Percentiles rank a stretch among this genome's conserved stretches.
Evolutionary conservation across 1,140 invertebrate genomes (phyloP).

Genomic region (Drosophila pandora): DNA sequence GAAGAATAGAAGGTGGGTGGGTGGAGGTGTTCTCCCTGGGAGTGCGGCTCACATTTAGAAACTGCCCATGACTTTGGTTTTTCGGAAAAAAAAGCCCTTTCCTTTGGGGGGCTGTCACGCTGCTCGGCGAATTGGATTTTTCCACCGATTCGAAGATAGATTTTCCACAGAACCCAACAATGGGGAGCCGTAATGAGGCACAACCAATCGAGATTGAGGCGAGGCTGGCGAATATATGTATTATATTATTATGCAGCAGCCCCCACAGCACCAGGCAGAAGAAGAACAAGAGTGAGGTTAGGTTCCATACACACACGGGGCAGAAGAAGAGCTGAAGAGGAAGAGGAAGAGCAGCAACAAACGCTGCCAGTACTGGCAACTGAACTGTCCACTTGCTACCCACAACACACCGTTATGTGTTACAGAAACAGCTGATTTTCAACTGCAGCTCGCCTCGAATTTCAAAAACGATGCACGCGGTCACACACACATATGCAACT

Average conservation of each 20-base stretch:
- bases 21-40: conserved; percentile 26
- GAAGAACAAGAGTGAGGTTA: conserved; percentile 58
- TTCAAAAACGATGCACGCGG: conserved; percentile 50
- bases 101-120: conserved; percentile 26
- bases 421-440: conserved; percentile 39
- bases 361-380: conserved; percentile 1
- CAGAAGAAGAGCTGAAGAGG: conserved; percentile 8
- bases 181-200: conserved; percentile 12
- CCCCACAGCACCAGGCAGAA: conserved; percentile 29
- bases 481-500: conserved; percentile 23
- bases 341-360: conserved; percentile 31
- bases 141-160: conserved; percentile 8
- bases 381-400: conserved; percentile 2
- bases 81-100: conserved; percentile 17
- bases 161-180: conserved; percentile 15
- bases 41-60: conserved; percentile 38
- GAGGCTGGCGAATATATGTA: conserved; percentile 18
- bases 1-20: neutral
- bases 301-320: neutral
- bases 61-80: conserved; percentile 34
- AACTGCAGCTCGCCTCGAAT: conserved; percentile 39
- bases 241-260: conserved; percentile 62
- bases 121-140: conserved; percentile 40
- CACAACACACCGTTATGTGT: neutral
- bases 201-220: conserved; percentile 51